Evolutionary conservation across 2,113 vertebrate genomes (phyloP).

Genomic region (Opisthocomus hoazin): DNA sequence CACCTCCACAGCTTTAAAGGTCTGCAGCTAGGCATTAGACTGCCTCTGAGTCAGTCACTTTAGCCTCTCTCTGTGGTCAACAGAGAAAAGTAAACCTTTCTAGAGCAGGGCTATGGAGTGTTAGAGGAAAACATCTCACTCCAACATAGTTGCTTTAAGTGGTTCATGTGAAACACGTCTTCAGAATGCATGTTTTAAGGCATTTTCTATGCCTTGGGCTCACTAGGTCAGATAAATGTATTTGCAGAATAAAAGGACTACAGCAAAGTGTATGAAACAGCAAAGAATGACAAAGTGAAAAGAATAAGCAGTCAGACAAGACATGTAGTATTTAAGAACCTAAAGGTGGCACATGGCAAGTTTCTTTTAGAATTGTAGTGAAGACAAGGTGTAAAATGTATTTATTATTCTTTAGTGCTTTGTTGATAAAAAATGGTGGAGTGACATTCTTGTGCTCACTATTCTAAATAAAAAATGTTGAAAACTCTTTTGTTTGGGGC

Average conservation of each 20-base stretch:
- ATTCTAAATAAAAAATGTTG: not conserved
- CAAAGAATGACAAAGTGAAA: not conserved
- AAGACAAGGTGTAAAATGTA: not conserved
- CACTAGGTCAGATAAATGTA: not conserved
- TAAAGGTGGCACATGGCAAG: not conserved
- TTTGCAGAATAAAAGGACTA: not conserved
- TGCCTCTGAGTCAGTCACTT: not conserved
- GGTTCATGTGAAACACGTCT: not conserved
- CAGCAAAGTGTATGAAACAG: not conserved
- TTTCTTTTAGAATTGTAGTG: not conserved
- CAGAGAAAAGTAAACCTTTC: not conserved
- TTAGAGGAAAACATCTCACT: not conserved
- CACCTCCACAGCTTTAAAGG: not conserved
- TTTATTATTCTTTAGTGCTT: not conserved
- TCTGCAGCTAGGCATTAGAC: not conserved
- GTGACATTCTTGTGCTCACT: not conserved
- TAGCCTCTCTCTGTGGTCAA: not conserved
- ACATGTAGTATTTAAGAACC: not conserved
- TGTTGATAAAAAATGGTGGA: not conserved
- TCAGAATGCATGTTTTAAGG: not conserved
- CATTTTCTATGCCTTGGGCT: not conserved
- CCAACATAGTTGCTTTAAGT: not conserved
- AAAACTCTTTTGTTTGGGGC: not conserved
- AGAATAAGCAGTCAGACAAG: not conserved
- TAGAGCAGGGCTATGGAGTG: too few species aligned